phyloP scores from a whole-genome alignment of 2,888 invertebrate genomes.

The Marasmarcha lunaedactyla region DNA sequence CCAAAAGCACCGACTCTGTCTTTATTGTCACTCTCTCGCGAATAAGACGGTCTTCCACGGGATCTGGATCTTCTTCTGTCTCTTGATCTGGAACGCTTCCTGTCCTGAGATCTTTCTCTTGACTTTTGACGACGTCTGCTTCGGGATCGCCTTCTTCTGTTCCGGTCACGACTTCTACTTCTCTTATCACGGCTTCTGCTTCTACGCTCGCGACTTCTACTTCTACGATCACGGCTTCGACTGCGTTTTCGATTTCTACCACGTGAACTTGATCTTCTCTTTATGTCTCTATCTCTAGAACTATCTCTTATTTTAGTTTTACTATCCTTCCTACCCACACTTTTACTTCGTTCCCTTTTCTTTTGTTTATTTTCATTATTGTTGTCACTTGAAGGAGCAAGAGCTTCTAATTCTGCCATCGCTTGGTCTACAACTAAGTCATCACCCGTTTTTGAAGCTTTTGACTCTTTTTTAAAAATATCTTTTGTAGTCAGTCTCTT shows the following conservation, averaged over 20 bases:
- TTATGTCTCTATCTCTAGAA: constrained; percentile 15
- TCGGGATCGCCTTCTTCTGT: constrained; percentile 19
- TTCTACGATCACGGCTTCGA: constrained; percentile 23
- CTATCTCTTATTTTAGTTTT: constrained; percentile 28
- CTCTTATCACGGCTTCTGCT: constrained; percentile 25
- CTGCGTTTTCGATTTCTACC: constrained; percentile 26
- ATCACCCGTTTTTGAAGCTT: constrained; percentile 22
- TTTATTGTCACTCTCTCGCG: constrained; percentile 29
- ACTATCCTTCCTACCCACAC: constrained; percentile 9
- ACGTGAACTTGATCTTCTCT: constrained; percentile 3
- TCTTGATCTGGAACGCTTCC: constrained; percentile 22
- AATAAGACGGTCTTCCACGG: constrained; percentile 26
- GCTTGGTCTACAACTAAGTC: constrained; percentile 79
- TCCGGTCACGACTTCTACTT: constrained; percentile 26
- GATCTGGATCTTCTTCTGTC: constrained; percentile 21
- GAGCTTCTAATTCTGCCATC: constrained; percentile 87
- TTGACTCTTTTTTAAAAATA: constrained; percentile 49
- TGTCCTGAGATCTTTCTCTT: constrained; percentile 11
- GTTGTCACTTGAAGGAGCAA: constrained; percentile 74
- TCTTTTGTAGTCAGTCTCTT: constrained; percentile 51
- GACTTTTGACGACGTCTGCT: constrained; percentile 22
- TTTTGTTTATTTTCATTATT: constrained; percentile 20
- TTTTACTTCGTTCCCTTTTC: constrained; percentile 24
- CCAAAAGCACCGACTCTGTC: constrained; percentile 34
- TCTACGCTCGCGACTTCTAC: constrained; percentile 21